Percentiles rank a stretch among this genome's conserved stretches.
Conservation (phyloP, 2,888 invertebrate genomes). For the Hypolimnas misippus region DNA sequence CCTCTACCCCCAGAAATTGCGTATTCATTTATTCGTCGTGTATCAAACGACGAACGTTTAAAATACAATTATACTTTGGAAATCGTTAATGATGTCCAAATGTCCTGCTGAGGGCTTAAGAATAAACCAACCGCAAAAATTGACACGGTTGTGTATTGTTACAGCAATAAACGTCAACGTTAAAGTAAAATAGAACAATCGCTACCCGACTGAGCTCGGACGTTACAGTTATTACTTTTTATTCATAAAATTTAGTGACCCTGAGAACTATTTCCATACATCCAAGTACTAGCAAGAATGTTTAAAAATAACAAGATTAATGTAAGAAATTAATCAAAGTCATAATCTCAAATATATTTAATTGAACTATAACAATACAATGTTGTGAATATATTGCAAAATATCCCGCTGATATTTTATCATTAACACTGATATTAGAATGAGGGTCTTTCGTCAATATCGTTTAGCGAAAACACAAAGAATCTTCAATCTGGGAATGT, state of each 20-base stretch:
- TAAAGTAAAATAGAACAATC: constrained; percentile 31
- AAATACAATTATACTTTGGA: constrained; percentile 27
- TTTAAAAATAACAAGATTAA: constrained; percentile 17
- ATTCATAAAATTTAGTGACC: constrained; percentile 5
- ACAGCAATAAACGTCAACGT: constrained; percentile 43
- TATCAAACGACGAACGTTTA: constrained; percentile 26
- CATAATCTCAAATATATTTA: constrained; percentile 52
- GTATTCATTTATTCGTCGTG: constrained; percentile 28
- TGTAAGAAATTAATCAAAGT: constrained; percentile 52
- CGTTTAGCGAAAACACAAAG: constrained; percentile 74
- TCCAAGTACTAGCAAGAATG: neutral
- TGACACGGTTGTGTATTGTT: constrained; percentile 48
- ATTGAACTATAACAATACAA: constrained; percentile 60
- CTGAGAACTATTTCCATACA: constrained; percentile 16
- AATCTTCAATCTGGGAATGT: constrained; percentile 79
- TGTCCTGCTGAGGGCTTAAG: constrained; percentile 61
- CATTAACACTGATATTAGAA: constrained; percentile 73
- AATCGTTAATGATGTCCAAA: constrained; percentile 58
- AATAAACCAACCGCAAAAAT: constrained; percentile 54
- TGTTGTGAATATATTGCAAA: constrained; percentile 74
- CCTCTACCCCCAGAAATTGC: constrained; percentile 32
- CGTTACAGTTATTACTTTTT: constrained; percentile 14
- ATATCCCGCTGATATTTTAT: constrained; percentile 78
- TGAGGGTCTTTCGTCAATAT: constrained; percentile 65
- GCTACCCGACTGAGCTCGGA: constrained; percentile 12